Evolutionary conservation across 2,888 invertebrate genomes (phyloP).

Genomic region (Chrysomela aeneicollis): DNA sequence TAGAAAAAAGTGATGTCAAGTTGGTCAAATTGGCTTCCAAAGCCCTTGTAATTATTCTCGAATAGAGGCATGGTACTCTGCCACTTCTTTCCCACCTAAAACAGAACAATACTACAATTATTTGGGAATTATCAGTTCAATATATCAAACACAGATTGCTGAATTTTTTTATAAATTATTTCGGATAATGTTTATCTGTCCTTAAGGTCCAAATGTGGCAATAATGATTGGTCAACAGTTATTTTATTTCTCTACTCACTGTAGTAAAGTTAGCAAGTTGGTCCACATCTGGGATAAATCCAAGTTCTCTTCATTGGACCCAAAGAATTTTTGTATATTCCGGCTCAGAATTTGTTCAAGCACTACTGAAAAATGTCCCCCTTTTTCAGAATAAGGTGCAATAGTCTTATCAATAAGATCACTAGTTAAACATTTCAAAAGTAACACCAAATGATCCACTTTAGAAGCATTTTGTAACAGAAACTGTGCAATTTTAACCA

Average conservation of each 20-base stretch:
- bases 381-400: constrained; percentile 56
- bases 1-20: constrained; percentile 59
- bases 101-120: too few species aligned
- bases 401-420: constrained; percentile 61
- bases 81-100: constrained; percentile 72
- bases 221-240: constrained; percentile 15
- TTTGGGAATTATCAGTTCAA: too few species aligned
- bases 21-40: constrained; percentile 62
- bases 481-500: constrained; percentile 69
- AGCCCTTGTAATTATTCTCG: constrained; percentile 61
- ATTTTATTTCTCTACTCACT: constrained; percentile 41
- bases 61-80: constrained; percentile 58
- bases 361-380: constrained; percentile 61
- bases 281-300: constrained; percentile 56
- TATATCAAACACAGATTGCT: too few species aligned
- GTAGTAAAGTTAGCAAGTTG: constrained; percentile 55
- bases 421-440: constrained; percentile 70
- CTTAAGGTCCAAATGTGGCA: too few species aligned
- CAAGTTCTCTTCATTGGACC: constrained; percentile 46
- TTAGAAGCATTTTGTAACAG: constrained; percentile 68
- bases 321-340: constrained; percentile 49
- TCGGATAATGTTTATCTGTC: too few species aligned
- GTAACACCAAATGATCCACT: constrained; percentile 67
- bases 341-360: constrained; percentile 56
- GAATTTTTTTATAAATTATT: too few species aligned